Percentiles rank a stretch among this genome's conserved stretches.
Evolutionary conservation across 2,113 vertebrate genomes (phyloP).

Genomic region (Psittacula cyanocephala): DNA sequence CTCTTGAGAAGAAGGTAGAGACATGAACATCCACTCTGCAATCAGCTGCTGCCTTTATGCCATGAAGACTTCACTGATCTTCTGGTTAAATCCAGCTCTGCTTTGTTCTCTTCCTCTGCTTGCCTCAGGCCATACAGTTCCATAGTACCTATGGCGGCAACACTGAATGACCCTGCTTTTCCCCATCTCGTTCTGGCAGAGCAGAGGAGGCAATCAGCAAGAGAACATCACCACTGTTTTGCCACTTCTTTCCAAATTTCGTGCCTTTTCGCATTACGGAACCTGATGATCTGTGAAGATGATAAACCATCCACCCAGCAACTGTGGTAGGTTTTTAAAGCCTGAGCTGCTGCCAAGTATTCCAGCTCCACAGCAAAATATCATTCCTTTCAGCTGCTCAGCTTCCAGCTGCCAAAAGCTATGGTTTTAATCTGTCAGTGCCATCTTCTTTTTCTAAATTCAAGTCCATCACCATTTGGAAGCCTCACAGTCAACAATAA

Average conservation of each 20-base stretch:
- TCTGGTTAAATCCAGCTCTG: not conserved
- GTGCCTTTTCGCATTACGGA: not conserved
- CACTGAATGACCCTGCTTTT: fast-evolving
- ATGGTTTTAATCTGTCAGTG: conserved; percentile 27
- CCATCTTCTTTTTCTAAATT: conserved; percentile 13
- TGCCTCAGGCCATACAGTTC: fast-evolving
- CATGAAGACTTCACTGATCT: not conserved
- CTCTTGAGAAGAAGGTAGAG: not conserved
- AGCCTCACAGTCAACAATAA: not conserved
- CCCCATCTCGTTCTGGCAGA: not conserved
- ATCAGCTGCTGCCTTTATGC: not conserved
- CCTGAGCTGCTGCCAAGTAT: not conserved
- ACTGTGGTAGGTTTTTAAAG: not conserved
- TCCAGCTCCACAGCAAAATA: not conserved
- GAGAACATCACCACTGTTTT: not conserved
- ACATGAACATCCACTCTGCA: not conserved
- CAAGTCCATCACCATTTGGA: not conserved
- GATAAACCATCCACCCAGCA: not conserved
- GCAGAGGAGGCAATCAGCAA: not conserved
- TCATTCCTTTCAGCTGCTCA: conserved; percentile 31
- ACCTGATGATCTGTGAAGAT: not conserved
- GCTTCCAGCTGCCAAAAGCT: conserved; percentile 53
- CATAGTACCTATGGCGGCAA: fast-evolving
- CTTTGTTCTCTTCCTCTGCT: not conserved
- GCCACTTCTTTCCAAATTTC: not conserved